A percentile compares a stretch with the other conserved stretches of the same genome.
Evolutionary conservation across 2,888 invertebrate genomes (phyloP).

Genomic region (Tinea semifulvella): DNA sequence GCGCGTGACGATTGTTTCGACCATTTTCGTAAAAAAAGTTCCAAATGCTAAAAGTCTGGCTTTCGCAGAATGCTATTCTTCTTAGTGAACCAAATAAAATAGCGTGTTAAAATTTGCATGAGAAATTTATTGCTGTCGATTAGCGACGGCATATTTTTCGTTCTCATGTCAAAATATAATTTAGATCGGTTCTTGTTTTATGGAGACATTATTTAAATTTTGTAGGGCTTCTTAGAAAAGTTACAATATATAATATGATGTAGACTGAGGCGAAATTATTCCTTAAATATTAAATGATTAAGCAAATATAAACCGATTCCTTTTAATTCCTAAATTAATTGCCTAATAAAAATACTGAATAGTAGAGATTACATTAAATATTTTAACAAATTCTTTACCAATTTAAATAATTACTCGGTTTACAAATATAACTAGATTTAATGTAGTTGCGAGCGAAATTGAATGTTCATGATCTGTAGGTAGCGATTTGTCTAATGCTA

Average conservation of each 20-base stretch:
- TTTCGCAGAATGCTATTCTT: constrained; percentile 28
- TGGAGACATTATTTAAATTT: constrained; percentile 44
- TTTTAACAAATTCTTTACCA: too few species aligned
- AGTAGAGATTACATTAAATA: too few species aligned
- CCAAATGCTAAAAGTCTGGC: constrained; percentile 30
- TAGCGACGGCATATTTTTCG: constrained; percentile 38
- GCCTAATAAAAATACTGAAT: not conserved
- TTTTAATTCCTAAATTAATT: not conserved
- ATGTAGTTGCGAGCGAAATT: too few species aligned
- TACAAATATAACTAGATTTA: too few species aligned
- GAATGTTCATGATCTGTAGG: too few species aligned
- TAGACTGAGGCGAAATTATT: not conserved
- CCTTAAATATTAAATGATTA: not conserved
- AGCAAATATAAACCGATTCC: not conserved
- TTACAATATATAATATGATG: constrained; percentile 3
- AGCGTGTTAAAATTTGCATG: constrained; percentile 46
- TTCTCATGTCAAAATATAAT: constrained; percentile 49
- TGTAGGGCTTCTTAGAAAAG: constrained; percentile 43
- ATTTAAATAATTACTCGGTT: too few species aligned
- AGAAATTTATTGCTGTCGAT: constrained; percentile 42
- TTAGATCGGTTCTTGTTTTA: constrained; percentile 42
- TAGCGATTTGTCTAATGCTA: not conserved
- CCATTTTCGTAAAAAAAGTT: constrained; percentile 25
- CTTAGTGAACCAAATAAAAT: constrained; percentile 25
- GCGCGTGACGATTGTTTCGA: constrained; percentile 38